Evolutionary conservation across 2,797 vertebrate species (phyloP), one percentile per base, ranked within the genome.

Genomic region (Sciurus carolinensis): DNA sequence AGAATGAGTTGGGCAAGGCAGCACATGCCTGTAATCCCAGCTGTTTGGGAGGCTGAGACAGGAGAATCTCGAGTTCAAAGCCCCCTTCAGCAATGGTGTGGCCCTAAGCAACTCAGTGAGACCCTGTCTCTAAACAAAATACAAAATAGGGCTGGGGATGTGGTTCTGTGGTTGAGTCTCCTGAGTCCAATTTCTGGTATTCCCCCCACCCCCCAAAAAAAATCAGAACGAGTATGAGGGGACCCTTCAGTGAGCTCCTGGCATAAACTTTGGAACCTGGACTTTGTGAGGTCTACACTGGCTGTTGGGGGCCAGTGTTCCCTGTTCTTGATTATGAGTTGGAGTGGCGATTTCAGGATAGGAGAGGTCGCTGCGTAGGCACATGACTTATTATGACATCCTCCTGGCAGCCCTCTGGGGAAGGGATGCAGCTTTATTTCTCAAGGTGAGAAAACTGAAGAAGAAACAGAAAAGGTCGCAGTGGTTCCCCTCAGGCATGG

Each of bases 401-500:
- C 59, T 66, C 11, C 3, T 17, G 42, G 57, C 42, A 20, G 88
- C 28, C 17, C 28, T 66, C 36, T 20, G 72, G 50, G 39, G 54
- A 14, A 33, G 59, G 92, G 50, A 39, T n/a, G 28, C 64, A 33
- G 59, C 24, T 89, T 75, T 44, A 24, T 44, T 79, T 57, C 22
- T 64, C 24, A 30, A 67, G 54, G 15, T 0, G 14, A 52, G 39
- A 36, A 33, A 39, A 9, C 14, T 5, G 39, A 85, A 17, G 42
- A 14, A 20, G 28, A 62, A 47, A 59, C 17, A 76, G 62, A 44
- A 47, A 77, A 30, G 15, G 26, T n/a, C 36, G 5, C 15, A 5
- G 2, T 3, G 33, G 13, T 30, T 42, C 0, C 0, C 18, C 11
- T 8, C 30, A 42, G 36, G 57, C 42, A 0, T 0, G 36, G 47